Conservation (phyloP, 2,888 invertebrate genomes). For the Ochropacha duplaris region DNA sequence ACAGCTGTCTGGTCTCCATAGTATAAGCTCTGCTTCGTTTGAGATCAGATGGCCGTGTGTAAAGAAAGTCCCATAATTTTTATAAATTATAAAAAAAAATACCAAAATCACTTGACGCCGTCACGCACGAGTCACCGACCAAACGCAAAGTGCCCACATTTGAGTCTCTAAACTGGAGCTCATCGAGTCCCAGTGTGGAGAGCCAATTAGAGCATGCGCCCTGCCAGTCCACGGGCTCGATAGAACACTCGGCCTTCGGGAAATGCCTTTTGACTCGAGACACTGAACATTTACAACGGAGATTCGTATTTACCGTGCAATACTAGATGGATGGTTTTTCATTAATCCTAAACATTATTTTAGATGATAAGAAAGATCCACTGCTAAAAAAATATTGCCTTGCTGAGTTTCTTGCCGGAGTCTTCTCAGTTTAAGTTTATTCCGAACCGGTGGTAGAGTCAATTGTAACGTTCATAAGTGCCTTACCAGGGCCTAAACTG, state of each 20-base stretch:
- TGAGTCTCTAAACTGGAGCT: not conserved
- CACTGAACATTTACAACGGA: not conserved
- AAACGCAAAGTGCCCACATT: not conserved
- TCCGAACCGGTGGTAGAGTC: too few relatives aligned
- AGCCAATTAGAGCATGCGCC: not conserved
- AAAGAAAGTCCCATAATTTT: too few relatives aligned
- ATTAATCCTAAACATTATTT: not conserved
- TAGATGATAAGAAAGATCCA: too few relatives aligned
- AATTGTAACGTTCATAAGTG: too few relatives aligned
- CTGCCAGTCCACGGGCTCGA: not conserved
- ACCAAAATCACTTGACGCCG: not conserved
- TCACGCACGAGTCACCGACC: not conserved
- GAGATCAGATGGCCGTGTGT: too few relatives aligned
- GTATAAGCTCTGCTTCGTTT: too few relatives aligned
- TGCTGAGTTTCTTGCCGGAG: too few relatives aligned
- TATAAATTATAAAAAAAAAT: too few relatives aligned
- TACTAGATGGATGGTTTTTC: not conserved
- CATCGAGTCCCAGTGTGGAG: not conserved
- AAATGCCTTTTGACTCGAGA: not conserved
- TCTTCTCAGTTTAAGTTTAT: too few relatives aligned
- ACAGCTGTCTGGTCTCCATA: too few relatives aligned
- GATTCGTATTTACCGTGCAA: not conserved
- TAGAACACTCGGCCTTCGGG: constrained; percentile 12
- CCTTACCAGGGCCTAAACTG: too few relatives aligned
- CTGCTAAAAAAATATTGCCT: too few relatives aligned